Conservation (phyloP, 2,888 invertebrate species). For the Xanthia togata region DNA sequence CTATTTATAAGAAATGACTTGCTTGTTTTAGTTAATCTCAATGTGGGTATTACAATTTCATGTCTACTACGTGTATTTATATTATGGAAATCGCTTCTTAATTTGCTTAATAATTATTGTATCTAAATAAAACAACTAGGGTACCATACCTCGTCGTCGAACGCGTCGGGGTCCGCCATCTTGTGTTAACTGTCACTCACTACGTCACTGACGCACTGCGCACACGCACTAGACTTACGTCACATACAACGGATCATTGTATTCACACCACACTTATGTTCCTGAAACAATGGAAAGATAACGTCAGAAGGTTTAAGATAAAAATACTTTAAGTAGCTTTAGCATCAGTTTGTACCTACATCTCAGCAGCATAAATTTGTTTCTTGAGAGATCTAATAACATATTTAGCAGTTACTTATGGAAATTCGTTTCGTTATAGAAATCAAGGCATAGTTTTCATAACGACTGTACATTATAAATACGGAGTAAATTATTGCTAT, state of each 20-base stretch:
- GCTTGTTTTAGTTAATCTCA: no score
- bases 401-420: background rate
- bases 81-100: no score
- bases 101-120: background rate
- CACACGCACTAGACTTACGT: conserved; percentile 54
- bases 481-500: no score
- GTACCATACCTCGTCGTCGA: conserved; percentile 86
- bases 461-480: background rate
- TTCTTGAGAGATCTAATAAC: background rate
- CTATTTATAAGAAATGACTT: no score
- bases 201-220: conserved; percentile 41
- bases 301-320: background rate
- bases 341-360: background rate
- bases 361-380: no score
- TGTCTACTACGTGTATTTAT: no score
- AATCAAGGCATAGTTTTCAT: background rate
- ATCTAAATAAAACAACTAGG: conserved; percentile 1
- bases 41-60: no score
- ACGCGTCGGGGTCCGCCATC: conserved; percentile 88
- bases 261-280: conserved; percentile 45
- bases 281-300: conserved; percentile 57
- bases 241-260: conserved; percentile 52
- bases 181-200: conserved; percentile 65
- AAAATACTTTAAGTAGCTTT: background rate
- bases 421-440: background rate